Percentiles rank a stretch among this genome's conserved stretches.
phyloP scores from a whole-genome alignment of 2,888 invertebrate species.

The Sarcophaga caerulescens region DNA sequence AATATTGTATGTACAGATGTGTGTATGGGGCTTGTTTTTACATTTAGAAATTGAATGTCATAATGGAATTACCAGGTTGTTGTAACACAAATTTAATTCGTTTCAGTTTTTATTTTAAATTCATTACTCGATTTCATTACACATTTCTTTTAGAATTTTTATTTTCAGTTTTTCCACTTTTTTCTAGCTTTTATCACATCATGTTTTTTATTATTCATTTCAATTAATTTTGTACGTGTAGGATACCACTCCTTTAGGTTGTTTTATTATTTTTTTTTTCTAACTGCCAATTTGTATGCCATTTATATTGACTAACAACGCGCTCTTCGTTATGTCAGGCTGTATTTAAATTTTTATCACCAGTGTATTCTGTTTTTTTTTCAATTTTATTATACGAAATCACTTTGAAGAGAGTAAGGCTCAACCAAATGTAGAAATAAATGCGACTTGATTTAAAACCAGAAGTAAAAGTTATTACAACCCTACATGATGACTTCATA shows the following conservation, averaged over 20 bases:
- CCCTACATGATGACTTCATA: no score
- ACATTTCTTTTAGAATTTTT: not conserved
- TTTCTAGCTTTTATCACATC: not conserved
- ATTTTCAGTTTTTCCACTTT: slow-evolving; percentile 22
- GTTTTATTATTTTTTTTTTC: slow-evolving; percentile 16
- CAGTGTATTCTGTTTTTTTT: slow-evolving; percentile 6
- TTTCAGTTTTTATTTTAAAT: slow-evolving; percentile 14
- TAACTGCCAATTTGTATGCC: slow-evolving; percentile 40
- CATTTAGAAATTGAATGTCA: slow-evolving; percentile 10
- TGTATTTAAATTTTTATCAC: slow-evolving; percentile 34
- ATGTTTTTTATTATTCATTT: slow-evolving; percentile 13
- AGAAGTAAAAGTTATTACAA: no score
- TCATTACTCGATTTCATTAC: slow-evolving; percentile 28
- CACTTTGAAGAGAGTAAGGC: no score
- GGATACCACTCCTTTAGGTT: slow-evolving; percentile 64
- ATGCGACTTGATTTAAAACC: no score
- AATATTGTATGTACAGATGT: not conserved
- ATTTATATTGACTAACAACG: slow-evolving; percentile 40
- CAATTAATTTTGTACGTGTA: slow-evolving; percentile 35
- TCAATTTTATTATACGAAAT: no score
- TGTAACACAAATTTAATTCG: not conserved
- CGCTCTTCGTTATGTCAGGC: slow-evolving; percentile 48
- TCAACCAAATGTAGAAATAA: no score
- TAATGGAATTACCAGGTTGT: slow-evolving; percentile 34
- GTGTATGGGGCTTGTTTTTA: not conserved